Evolutionary conservation across 2,113 vertebrate species (phyloP).

Genomic region (Carlito syrichta): DNA sequence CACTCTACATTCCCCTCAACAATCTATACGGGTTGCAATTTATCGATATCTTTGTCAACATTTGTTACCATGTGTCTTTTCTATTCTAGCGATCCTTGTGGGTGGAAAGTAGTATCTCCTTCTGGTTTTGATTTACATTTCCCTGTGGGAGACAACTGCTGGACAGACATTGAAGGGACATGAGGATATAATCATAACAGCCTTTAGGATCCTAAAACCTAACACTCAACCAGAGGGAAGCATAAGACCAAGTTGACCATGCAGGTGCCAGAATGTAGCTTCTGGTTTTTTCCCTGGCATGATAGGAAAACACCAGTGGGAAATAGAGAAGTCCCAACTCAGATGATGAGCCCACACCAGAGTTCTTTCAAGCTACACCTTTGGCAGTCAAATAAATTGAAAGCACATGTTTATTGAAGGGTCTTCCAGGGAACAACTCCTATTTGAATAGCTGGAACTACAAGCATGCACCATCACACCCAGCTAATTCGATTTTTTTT

Average conservation of each 20-base stretch:
- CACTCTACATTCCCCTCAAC: neutral
- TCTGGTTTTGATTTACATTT: constrained; percentile 25
- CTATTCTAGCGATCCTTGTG: neutral
- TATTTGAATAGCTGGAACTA: too few species aligned
- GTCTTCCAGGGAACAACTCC: neutral
- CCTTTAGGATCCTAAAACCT: neutral
- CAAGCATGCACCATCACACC: too few species aligned
- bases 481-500: too few species aligned
- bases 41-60: neutral
- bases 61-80: constrained; percentile 9
- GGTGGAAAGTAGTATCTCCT: neutral
- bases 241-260: neutral
- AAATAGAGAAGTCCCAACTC: neutral
- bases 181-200: neutral
- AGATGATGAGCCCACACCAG: neutral
- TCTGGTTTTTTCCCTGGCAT: neutral
- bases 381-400: neutral
- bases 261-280: neutral
- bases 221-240: neutral
- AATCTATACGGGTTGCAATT: neutral
- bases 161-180: neutral
- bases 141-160: neutral
- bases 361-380: neutral
- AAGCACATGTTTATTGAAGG: neutral
- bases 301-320: neutral